Evolutionary conservation across 2,888 invertebrate species (phyloP), one percentile per base, ranked within the genome.

Genomic region (Cryptus armator): DNA sequence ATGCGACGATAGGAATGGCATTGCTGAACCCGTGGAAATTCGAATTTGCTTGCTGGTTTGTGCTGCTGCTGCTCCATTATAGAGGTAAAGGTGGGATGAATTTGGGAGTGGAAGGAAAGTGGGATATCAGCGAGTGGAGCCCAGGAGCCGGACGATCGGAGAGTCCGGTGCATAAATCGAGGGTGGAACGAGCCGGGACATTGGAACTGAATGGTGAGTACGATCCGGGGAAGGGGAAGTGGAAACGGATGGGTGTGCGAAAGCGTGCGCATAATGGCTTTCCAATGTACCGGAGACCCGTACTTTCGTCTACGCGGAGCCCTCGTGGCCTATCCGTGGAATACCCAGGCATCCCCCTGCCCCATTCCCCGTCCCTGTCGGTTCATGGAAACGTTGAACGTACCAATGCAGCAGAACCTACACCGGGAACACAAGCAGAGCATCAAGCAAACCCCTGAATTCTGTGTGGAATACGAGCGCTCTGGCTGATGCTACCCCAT

Each of bases 251-350:
- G 71, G 79, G 70, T 81, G 82, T 83, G 83, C 76, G 81, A 84
- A 86, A 86, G 87, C 85, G 84, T 88, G 87, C 86, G 89, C 87
- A 89, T 90, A 91, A 91, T 91, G 91, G 91, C 88, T 91, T 91
- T 91, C 90, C 91, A 88, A 91, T 92, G 91, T 92, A 91, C 89
- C 74, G 80, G 83, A 81, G 84, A 83, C 78, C 62, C 62, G 71
- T 78, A 84, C 84, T 86, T 86, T 84, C 86, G 86, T 86, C 51
- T 75, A 53, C 64, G 71, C 46, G 56, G 66, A 67, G 48, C 75
- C 68, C 68, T 76, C 78, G 29, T 82, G 66, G 68, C 74, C 84
- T 64, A 82, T 78, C 78, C 81, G 37, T 37, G 76, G 80, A 76
- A 48, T 29, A 51, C 29, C 68, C 51, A 14, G 48, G 14, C 29